A percentile compares a stretch with the other conserved stretches of the same genome.
Conservation (phyloP, 1,140 invertebrate genomes). For the Drosophila kepulauana region DNA sequence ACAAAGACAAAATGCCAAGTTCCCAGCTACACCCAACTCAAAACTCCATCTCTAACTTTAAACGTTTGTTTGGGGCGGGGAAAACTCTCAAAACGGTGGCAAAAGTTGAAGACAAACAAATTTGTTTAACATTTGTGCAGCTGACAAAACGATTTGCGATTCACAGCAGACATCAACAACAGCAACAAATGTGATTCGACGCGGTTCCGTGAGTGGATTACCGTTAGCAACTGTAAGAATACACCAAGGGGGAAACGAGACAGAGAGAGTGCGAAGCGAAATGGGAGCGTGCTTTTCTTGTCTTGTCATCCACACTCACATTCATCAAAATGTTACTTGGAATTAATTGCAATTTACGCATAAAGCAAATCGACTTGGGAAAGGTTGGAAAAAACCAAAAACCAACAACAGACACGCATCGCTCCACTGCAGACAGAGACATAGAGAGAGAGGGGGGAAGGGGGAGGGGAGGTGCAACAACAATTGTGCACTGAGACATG, state of each 20-base stretch:
- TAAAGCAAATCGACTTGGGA: slow-evolving; percentile 46
- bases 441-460: not conserved
- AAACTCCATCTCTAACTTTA: too few species aligned
- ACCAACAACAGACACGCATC: slow-evolving; percentile 37
- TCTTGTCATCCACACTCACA: slow-evolving; percentile 37
- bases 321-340: slow-evolving; percentile 46
- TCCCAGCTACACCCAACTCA: not conserved
- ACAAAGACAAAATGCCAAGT: slow-evolving; percentile 1
- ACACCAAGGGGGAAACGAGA: not conserved
- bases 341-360: slow-evolving; percentile 80
- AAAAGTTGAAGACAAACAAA: slow-evolving; percentile 38
- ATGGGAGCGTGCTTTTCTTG: slow-evolving; percentile 1
- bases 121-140: slow-evolving; percentile 43
- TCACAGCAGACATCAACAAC: slow-evolving; percentile 15
- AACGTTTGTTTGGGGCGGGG: not conserved
- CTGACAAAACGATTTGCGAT: slow-evolving; percentile 40
- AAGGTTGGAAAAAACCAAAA: slow-evolving; percentile 37
- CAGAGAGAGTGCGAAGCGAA: too few species aligned
- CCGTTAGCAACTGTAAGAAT: slow-evolving; percentile 31
- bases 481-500: slow-evolving; percentile 63
- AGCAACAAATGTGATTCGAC: slow-evolving; percentile 9
- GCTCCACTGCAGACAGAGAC: not conserved
- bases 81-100: slow-evolving; percentile 5
- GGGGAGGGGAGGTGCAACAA: not conserved
- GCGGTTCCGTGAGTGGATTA: slow-evolving; percentile 42